Base-by-base conservation (phyloP, 2,888 invertebrate species). In the Halictus ligatus region DNA sequence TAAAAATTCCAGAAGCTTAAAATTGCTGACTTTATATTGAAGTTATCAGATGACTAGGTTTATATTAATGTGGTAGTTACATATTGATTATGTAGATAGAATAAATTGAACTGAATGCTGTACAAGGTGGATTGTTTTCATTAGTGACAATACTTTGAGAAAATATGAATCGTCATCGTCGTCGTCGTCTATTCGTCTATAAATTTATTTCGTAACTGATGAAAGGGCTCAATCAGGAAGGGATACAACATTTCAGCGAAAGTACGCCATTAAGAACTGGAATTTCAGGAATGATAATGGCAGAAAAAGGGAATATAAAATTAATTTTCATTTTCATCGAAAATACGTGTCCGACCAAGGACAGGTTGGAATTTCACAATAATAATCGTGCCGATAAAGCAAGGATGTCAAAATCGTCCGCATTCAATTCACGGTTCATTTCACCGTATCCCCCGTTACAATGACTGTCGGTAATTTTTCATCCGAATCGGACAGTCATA, bases 381-480 rank as follows among this genome's bases (percentile, higher is more conserved):
- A 83, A 84, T 75, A 84, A 78, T 75, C 54, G 72, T 35, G n/a
- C 13, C 67, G 83, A 82, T 82, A 84, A 84, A 73, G 77, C 77
- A 77, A 72, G 54, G 72, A 67, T 48, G 83, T 82, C 82, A 58
- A 84, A 82, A 74, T 67, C 35, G 83, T 74, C 18, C 54, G 73
- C 35, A 64, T 54, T 82, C 77, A 15, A 77, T 84, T 84, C 83
- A 84, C 67, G 83, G 77, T 40, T 84, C 83, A 82, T 82, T 82
- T 77, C 83, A 54, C 75, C 50, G 8, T 81, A 25, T 50, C 50
- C 15, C 25, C 25, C 15, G 73, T 74, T 73, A 69, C 58, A 78
- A 74, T 67, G 29, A n/a, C 13, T 69, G 25, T 35, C 12, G 83
- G n/a, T 58, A 58, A 83, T 83, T 80, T 79, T 84, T 75, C 75